Evolutionary conservation across 1,140 invertebrate species (phyloP), one percentile per base, ranked within the genome.

Genomic region (Procambarus virginalis): DNA sequence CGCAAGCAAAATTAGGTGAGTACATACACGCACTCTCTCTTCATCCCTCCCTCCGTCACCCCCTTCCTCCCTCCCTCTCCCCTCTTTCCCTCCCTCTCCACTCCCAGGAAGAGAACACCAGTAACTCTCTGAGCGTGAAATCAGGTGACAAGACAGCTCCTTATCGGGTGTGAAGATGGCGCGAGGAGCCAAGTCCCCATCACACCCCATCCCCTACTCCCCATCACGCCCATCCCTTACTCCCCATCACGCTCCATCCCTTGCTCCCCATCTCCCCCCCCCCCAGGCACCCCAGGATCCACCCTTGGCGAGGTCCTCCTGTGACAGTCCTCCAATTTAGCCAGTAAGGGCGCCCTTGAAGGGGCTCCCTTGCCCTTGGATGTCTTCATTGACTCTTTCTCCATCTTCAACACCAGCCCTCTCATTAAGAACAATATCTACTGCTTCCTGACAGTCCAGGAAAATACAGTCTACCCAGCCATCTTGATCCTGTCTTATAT

Each of bases 181-280:
- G 34, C 34, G 34, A 34, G 34, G 34, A 34, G 34, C 34, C 34
- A 34, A 34, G 4, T 48, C 82, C n/a, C 82, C 51, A 22, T 85
- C 84, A n/a, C 73, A 58, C n/a, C 20, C 73, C 75, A 10, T 55
- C 14, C 70, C 22, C 58, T 70, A n/a, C 73, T 49, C 83, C 22
- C 84, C 58, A 49, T 78, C 75, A 51, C 48, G 9, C 70, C 45
- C 20, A 10, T 45, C 45, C 10, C 45, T 22, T 68, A 8, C 17
- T 48, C 82, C n/a, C 82, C 51, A 22, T 85, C 84, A n/a, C 73
- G 76, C n/a, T 9, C 73, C 75, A 10, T 55, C 14, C 70, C 22
- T 76, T 70, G 10, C 73, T 49, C 83, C 22, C 84, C 58, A 49
- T 78, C 75, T 46, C 75, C 51, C 84, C 45, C 80, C 46, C 58